Evolutionary conservation across 2,888 invertebrate species (phyloP).

Genomic region (Luperina nickerlii): DNA sequence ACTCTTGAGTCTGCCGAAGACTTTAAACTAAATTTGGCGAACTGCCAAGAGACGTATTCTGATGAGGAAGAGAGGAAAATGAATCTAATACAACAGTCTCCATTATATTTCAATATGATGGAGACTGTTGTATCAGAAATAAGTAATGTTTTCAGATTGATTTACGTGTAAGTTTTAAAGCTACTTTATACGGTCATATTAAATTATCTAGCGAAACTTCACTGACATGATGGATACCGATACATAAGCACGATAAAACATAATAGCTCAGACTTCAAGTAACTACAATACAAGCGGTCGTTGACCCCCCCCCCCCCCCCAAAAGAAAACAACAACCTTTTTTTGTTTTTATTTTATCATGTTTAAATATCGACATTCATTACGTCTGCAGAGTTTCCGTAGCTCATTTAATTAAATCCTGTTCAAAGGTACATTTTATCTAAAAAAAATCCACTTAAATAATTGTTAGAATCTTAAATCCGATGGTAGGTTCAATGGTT

Average conservation of each 20-base stretch:
- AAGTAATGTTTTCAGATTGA: neutral
- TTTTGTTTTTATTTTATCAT: no score
- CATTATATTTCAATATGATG: neutral
- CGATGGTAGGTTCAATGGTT: neutral
- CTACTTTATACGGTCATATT: neutral
- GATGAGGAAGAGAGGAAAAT: constrained; percentile 2
- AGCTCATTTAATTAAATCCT: no score
- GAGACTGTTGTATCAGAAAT: neutral
- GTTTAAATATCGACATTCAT: no score
- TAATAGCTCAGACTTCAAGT: neutral
- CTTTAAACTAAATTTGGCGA: constrained; percentile 62
- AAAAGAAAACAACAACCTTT: no score
- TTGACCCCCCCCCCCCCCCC: no score
- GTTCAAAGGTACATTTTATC: neutral
- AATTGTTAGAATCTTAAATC: neutral
- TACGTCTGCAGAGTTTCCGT: no score
- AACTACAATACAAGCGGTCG: no score
- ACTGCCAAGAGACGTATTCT: constrained; percentile 61
- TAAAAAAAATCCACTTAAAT: no score
- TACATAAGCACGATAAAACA: neutral
- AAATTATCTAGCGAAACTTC: neutral
- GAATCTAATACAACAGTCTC: no score
- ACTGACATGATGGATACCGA: neutral
- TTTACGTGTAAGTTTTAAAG: neutral
- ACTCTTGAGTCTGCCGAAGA: constrained; percentile 53